Percentiles rank a stretch among this genome's conserved stretches.
phyloP scores from a whole-genome alignment of 2,113 vertebrate species.

The Campylorhamphus procurvoides region DNA sequence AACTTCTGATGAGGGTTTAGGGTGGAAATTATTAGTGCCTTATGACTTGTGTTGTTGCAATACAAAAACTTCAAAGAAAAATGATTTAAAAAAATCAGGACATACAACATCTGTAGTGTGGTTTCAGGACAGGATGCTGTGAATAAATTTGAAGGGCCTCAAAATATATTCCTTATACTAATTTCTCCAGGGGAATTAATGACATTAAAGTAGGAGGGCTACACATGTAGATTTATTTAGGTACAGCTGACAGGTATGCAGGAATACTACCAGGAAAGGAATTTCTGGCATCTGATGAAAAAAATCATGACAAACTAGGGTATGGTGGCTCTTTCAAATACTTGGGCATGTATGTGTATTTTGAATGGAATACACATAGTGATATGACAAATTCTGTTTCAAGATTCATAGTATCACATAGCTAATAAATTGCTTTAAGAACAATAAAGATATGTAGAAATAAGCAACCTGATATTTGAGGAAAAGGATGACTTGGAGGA shows the following conservation, averaged over 20 bases:
- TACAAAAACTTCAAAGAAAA: not conserved
- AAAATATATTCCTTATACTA: not conserved
- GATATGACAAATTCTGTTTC: not conserved
- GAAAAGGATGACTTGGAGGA: not conserved
- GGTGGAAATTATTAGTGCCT: not conserved
- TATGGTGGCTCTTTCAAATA: not conserved
- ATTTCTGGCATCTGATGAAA: not conserved
- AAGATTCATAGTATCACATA: not conserved
- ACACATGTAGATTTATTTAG: not conserved
- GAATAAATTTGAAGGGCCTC: not conserved
- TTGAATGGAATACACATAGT: not conserved
- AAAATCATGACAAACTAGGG: not conserved
- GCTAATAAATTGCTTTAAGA: not conserved
- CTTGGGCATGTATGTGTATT: not conserved
- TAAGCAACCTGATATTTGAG: not conserved
- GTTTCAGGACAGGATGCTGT: not conserved
- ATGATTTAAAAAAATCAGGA: not conserved
- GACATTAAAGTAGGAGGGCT: not conserved
- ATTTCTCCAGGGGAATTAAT: not conserved
- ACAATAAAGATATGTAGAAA: not conserved
- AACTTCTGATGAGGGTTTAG: not conserved
- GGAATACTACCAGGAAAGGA: not conserved
- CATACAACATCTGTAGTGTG: not conserved
- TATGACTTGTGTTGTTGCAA: not conserved
- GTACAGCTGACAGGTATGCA: not conserved